phyloP scores from a whole-genome alignment of 2,797 vertebrate species.

The Propithecus deckenii region DNA sequence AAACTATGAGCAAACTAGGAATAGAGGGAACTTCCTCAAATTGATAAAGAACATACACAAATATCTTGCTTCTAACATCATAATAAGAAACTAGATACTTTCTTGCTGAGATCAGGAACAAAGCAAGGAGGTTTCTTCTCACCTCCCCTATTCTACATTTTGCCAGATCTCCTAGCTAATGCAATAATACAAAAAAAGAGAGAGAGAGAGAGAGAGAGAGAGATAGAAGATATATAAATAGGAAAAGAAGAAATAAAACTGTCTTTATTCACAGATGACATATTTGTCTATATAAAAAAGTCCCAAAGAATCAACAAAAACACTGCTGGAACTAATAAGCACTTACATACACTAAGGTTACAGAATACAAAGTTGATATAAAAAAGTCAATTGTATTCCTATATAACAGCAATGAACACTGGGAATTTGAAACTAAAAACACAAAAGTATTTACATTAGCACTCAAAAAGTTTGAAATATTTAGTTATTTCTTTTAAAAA shows the following conservation, averaged over 20 bases:
- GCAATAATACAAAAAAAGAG: background rate
- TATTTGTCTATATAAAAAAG: background rate
- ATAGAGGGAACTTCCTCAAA: background rate
- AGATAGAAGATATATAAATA: too few relatives aligned
- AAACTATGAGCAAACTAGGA: background rate
- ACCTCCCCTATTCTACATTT: background rate
- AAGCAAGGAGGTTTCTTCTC: background rate
- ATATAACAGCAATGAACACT: background rate
- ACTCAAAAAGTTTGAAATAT: background rate
- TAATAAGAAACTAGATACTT: background rate
- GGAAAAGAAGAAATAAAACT: background rate
- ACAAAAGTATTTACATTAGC: background rate
- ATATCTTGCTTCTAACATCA: background rate
- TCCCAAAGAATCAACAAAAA: background rate
- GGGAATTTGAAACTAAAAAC: background rate
- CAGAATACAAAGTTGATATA: background rate
- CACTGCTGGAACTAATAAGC: background rate
- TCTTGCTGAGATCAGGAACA: background rate
- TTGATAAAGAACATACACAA: background rate
- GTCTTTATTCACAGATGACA: background rate
- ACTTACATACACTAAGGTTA: background rate
- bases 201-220: too few relatives aligned
- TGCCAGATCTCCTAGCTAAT: background rate
- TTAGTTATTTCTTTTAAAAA: background rate
- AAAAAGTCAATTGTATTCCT: background rate